Conservation (phyloP, 2,113 vertebrate species). For the Petaurus breviceps region DNA sequence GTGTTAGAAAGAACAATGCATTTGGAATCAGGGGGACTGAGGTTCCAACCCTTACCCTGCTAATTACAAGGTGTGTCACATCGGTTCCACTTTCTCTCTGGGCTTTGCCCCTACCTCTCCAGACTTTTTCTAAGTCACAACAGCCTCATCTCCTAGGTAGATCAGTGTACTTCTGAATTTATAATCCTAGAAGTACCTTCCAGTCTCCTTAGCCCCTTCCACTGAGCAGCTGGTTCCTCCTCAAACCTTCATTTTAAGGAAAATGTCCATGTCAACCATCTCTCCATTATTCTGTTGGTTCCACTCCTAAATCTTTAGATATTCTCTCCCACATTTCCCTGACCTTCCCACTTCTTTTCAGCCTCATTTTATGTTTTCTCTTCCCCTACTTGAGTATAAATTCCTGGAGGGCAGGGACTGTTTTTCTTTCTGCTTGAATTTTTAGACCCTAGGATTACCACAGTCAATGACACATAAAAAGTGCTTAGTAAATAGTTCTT, state of each 20-base stretch:
- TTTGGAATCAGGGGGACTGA: background rate
- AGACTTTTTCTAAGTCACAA: background rate
- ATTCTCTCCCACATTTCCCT: background rate
- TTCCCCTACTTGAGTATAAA: background rate
- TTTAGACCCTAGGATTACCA: background rate
- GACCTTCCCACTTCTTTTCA: background rate
- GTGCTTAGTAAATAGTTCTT: background rate
- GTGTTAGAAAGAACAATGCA: background rate
- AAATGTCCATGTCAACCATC: background rate
- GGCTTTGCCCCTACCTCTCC: background rate
- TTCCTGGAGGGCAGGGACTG: background rate
- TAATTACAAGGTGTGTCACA: background rate
- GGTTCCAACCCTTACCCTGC: background rate
- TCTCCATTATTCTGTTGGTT: background rate
- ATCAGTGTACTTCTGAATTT: background rate
- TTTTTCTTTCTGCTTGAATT: background rate
- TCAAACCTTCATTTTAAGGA: background rate
- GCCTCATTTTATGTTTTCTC: no score
- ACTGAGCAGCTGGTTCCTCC: background rate
- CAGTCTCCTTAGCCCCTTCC: background rate
- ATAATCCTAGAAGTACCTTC: background rate
- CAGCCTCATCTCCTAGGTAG: background rate
- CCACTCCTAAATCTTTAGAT: background rate
- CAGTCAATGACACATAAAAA: background rate
- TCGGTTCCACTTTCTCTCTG: background rate